Evolutionary conservation across 2,888 invertebrate genomes (phyloP), one percentile per base, ranked within the genome.

Genomic region (Heteromurus nitidus): DNA sequence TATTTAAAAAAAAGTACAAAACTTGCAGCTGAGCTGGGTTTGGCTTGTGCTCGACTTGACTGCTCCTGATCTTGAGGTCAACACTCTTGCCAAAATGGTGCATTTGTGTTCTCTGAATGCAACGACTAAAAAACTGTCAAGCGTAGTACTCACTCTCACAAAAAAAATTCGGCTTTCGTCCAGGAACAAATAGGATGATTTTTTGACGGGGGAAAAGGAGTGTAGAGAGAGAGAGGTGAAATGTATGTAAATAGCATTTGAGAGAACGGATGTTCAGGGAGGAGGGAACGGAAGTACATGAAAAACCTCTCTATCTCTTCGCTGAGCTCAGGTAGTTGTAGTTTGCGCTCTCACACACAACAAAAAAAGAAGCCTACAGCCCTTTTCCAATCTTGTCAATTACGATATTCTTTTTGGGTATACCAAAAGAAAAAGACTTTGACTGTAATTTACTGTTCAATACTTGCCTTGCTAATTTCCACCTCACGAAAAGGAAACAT

Each of bases 61-160:
- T 67, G 47, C 47, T 67, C 20, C 67, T 67, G 47, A 53, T 53
- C 69, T 69, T 30, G 77, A 77, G 77, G 77, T 77, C 77, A 77
- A 77, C 77, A 77, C 64, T 70, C 77, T 42, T 30, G 7, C 42
- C 22, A n/a, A 9, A 16, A 9, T 24, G 58, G n/a, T n/a, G 36
- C 36, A 36, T 36, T 36, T 5, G 36, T 36, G n/a, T n/a, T n/a
- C n/a, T n/a, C 13, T 36, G 13, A 36, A 36, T 36, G 36, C 36
- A 36, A 5, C 36, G n/a, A n/a, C n/a, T n/a, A n/a, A n/a, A 36
- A 36, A 36, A 13, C 36, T 36, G 7, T 36, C n/a, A n/a, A n/a
- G n/a, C n/a, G n/a, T n/a, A n/a, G n/a, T n/a, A n/a, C n/a, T 47
- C 47, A n/a, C 7, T 47, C 47, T 47, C n/a, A n/a, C 47, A n/a